These are phyloP conservation scores for Tychaedon coryphoeus DNA, from an alignment of 2,113 vertebrate species.

Conservation along the genomic window DNA sequence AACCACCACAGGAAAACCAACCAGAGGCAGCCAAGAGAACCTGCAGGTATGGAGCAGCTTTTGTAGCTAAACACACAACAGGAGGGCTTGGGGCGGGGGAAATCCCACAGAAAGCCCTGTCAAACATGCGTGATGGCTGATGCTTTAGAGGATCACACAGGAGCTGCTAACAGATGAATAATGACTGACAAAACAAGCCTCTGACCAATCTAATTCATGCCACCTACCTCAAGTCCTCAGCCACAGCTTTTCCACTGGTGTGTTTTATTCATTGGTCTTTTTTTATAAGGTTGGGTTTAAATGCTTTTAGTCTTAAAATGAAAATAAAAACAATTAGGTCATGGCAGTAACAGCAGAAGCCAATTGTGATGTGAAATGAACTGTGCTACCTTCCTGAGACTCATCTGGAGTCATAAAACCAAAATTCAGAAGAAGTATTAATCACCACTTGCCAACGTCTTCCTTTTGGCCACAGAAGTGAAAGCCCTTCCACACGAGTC, in stretches of 20 bases:
- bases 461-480: background rate
- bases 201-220: background rate
- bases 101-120: background rate
- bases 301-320: background rate
- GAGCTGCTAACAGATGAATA: background rate
- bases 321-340: background rate
- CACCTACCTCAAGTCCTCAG: background rate
- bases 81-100: background rate
- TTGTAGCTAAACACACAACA: background rate
- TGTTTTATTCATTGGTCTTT: background rate
- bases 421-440: background rate
- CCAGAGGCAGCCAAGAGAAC: background rate
- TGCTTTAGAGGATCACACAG: background rate
- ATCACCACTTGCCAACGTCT: background rate
- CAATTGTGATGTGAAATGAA: background rate
- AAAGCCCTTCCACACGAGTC: background rate
- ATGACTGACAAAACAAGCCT: background rate
- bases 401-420: background rate
- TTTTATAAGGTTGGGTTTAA: background rate
- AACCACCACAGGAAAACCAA: background rate
- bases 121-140: fast-evolving
- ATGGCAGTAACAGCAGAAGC: background rate
- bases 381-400: background rate
- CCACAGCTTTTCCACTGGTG: background rate
- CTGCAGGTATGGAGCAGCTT: background rate